These are phyloP conservation scores for Sitodiplosis mosellana DNA, from an alignment of 1,140 invertebrate species.

Conservation along the genomic window DNA sequence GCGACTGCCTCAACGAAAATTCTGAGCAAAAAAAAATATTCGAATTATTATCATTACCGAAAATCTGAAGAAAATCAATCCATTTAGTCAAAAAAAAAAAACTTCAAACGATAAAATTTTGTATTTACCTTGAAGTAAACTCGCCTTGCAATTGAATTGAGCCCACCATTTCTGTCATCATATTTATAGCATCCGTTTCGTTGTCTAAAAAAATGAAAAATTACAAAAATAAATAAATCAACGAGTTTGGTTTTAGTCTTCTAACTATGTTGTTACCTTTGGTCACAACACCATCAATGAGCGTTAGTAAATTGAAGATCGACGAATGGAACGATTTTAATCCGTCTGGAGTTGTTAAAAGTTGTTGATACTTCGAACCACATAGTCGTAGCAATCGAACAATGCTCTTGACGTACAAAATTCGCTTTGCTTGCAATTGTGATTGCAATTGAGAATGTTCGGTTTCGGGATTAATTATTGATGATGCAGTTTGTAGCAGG, in stretches of 20 bases:
- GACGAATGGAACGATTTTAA: slow-evolving; percentile 13
- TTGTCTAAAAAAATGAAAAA: slow-evolving; percentile 12
- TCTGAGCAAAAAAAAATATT: not conserved
- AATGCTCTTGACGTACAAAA: slow-evolving; percentile 17
- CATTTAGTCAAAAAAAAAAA: too few relatives aligned
- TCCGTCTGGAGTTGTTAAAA: slow-evolving; percentile 17
- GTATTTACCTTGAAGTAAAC: slow-evolving; percentile 17
- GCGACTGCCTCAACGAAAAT: slow-evolving; percentile 7
- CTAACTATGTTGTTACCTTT: not conserved
- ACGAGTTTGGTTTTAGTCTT: not conserved
- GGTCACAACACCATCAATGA: slow-evolving; percentile 10
- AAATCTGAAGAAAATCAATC: too few relatives aligned
- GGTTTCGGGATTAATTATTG: slow-evolving; percentile 13
- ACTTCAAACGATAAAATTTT: not conserved
- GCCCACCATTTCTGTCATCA: slow-evolving; percentile 18
- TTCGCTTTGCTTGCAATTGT: slow-evolving; percentile 15
- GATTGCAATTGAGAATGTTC: slow-evolving; percentile 3
- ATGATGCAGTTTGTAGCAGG: slow-evolving; percentile 14
- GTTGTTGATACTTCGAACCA: slow-evolving; percentile 16
- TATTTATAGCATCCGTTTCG: slow-evolving; percentile 17
- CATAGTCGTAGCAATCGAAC: slow-evolving; percentile 14
- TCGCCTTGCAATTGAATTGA: slow-evolving; percentile 18
- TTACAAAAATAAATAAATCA: not conserved
- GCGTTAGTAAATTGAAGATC: slow-evolving; percentile 13
- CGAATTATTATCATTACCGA: too few relatives aligned